These are phyloP conservation scores for Colius striatus DNA, from an alignment of 2,113 vertebrate species.

Conservation along the genomic window DNA sequence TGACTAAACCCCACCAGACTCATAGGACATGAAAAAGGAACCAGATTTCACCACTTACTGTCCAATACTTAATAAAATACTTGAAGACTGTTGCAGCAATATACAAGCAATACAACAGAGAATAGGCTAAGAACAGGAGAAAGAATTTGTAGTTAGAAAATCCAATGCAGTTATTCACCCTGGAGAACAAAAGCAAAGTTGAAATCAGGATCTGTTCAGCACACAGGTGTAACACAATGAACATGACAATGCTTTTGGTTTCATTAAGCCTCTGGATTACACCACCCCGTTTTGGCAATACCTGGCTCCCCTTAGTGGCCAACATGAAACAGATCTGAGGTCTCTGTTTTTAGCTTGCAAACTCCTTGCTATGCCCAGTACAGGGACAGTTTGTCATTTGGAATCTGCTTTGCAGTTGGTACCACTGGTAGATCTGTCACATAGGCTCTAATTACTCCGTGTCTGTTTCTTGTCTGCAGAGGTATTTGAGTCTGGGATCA, in stretches of 20 bases:
- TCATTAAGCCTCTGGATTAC: no score
- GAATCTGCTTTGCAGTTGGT: neutral
- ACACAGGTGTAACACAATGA: neutral
- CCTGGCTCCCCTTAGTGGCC: neutral
- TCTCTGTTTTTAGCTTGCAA: neutral
- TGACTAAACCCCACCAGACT: neutral
- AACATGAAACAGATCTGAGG: neutral
- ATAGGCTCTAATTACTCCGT: no score
- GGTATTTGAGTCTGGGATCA: no score
- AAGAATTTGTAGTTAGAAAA: constrained; percentile 99
- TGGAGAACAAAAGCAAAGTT: constrained; percentile 73
- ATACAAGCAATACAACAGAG: constrained; percentile 93
- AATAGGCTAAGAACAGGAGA: constrained; percentile 95
- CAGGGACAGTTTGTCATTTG: neutral
- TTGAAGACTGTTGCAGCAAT: constrained; percentile 92
- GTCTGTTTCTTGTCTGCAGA: no score
- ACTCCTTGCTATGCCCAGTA: no score
- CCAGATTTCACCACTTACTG: constrained; percentile 81
- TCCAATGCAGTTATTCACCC: constrained; percentile 99
- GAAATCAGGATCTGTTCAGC: constrained; percentile 23
- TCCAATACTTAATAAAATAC: constrained; percentile 98
- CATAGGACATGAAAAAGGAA: neutral
- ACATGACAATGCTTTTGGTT: accelerated
- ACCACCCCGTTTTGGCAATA: neutral
- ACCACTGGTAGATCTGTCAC: neutral